Percentiles rank a stretch among this genome's conserved stretches.
Evolutionary conservation across 2,113 vertebrate genomes (phyloP).

Genomic region (Podarcis muralis): DNA sequence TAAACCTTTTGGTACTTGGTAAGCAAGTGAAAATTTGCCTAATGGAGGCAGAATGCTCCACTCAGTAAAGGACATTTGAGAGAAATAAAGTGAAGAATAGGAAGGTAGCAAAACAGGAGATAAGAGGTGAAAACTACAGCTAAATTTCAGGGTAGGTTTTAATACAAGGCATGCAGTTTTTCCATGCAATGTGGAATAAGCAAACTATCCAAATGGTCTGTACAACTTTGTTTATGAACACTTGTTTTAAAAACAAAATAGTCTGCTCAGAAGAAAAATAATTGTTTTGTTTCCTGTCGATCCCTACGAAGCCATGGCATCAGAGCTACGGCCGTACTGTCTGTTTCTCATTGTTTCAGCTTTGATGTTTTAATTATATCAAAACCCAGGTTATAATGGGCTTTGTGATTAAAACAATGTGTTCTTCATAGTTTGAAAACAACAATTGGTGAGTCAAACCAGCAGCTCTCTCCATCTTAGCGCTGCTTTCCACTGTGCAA

Average conservation of each 20-base stretch:
- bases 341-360: slow-evolving; percentile 64
- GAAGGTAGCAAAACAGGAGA: slow-evolving; percentile 48
- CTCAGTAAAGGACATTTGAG: background rate
- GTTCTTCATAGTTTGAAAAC: slow-evolving; percentile 61
- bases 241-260: slow-evolving; percentile 64
- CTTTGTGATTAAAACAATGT: slow-evolving; percentile 60
- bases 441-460: slow-evolving; percentile 52
- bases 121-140: slow-evolving; percentile 45
- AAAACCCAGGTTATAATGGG: slow-evolving; percentile 60
- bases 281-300: slow-evolving; percentile 45
- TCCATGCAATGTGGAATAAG: slow-evolving; percentile 47
- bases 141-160: slow-evolving; percentile 60
- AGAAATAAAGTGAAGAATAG: background rate
- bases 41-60: background rate
- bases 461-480: slow-evolving; percentile 32
- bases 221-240: slow-evolving; percentile 63
- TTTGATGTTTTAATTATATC: slow-evolving; percentile 63
- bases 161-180: slow-evolving; percentile 53
- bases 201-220: slow-evolving; percentile 58
- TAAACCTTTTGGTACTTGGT: background rate
- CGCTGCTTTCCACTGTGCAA: background rate
- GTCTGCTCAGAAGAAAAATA: slow-evolving; percentile 52
- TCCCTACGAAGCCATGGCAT: slow-evolving; percentile 35
- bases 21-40: background rate
- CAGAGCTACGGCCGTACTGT: slow-evolving; percentile 38